Conservation (phyloP, 53 echinoderm and acorn worm genomes). For the Antedon mediterranea region DNA sequence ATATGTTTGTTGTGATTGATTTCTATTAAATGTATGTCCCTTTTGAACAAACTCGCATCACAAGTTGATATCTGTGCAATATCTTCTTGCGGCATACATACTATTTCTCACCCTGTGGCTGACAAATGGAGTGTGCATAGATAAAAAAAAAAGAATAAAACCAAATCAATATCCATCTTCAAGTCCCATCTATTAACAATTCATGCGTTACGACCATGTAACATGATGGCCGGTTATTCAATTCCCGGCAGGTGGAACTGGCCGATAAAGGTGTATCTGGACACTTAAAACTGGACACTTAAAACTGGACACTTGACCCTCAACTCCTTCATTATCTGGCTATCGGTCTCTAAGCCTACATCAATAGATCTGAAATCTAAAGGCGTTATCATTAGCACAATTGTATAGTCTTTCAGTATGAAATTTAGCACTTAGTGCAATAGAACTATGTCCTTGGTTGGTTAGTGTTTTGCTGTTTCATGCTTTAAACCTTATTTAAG, state of each 20-base stretch:
- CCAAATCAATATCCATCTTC: too few species aligned
- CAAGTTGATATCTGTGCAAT: too few species aligned
- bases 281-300: background rate
- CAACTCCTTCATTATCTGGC: background rate
- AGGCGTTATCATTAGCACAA: background rate
- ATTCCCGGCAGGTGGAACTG: background rate
- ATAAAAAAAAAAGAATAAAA: too few species aligned
- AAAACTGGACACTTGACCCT: background rate
- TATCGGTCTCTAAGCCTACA: background rate
- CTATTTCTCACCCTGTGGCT: too few species aligned
- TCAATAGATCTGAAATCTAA: background rate
- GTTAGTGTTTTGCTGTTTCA: too few species aligned
- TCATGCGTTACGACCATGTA: background rate
- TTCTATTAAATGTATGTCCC: too few species aligned
- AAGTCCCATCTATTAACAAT: background rate
- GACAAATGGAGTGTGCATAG: background rate
- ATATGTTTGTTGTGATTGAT: too few species aligned
- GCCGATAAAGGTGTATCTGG: background rate
- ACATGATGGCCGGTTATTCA: background rate
- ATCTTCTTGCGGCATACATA: too few species aligned
- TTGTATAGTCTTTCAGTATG: background rate
- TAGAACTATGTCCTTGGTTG: too few species aligned
- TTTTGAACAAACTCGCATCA: too few species aligned
- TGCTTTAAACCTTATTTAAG: too few species aligned
- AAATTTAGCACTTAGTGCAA: background rate